Evolutionary conservation across 2,888 invertebrate species (phyloP).

Genomic region (Antheraea assamensis): DNA sequence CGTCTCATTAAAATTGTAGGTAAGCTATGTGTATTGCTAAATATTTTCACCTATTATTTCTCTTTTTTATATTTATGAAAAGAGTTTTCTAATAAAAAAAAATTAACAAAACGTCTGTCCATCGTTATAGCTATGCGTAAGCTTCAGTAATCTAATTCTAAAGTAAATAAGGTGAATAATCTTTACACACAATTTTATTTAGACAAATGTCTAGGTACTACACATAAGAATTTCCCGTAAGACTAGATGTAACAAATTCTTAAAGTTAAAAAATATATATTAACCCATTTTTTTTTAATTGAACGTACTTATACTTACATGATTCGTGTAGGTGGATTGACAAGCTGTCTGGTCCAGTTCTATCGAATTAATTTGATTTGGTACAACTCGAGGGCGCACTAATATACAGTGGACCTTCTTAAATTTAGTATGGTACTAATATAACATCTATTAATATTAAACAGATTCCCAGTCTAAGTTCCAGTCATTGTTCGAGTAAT

Average conservation of each 20-base stretch:
- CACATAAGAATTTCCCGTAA: conserved; percentile 59
- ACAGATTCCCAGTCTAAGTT: no score
- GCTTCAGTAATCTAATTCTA: conserved; percentile 1
- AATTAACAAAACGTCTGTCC: conserved; percentile 7
- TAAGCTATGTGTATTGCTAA: background rate
- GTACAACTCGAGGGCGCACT: background rate
- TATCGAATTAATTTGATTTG: background rate
- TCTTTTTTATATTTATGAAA: no score
- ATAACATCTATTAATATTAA: no score
- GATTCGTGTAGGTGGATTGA: background rate
- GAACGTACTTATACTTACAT: conserved; percentile 41
- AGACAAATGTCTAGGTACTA: conserved; percentile 47
- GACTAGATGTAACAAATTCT: conserved; percentile 47
- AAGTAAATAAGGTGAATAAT: conserved; percentile 64
- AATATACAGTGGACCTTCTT: background rate
- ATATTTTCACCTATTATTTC: background rate
- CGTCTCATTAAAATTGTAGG: background rate
- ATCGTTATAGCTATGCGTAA: background rate
- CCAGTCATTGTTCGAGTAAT: conserved; percentile 28
- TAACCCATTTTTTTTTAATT: conserved; percentile 54
- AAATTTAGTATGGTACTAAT: background rate
- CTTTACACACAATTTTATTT: conserved; percentile 73
- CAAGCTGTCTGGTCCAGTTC: background rate
- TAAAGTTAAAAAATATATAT: conserved; percentile 49
- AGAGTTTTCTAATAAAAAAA: no score